phyloP scores from a whole-genome alignment of 2,113 vertebrate genomes.

The Ondatra zibethicus region DNA sequence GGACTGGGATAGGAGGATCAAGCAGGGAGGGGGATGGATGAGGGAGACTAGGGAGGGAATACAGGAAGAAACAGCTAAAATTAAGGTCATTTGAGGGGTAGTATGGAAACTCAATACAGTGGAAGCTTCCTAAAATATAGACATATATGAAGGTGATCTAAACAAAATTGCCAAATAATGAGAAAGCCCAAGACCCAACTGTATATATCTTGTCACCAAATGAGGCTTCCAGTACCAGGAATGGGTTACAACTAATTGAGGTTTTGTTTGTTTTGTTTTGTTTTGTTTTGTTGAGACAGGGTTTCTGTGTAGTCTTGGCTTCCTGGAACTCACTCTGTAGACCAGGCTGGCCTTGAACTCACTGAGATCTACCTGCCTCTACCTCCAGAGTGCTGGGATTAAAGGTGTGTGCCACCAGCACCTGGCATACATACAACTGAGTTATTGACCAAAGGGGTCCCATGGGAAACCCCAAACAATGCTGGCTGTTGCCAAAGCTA shows the following conservation, averaged over 20 bases:
- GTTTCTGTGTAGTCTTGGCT: neutral
- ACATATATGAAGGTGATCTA: neutral
- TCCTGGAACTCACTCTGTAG: neutral
- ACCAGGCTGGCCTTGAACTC: no score
- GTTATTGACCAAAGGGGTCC: neutral
- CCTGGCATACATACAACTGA: neutral
- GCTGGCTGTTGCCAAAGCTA: neutral
- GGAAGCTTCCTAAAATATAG: neutral
- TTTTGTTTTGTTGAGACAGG: neutral
- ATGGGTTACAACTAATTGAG: neutral
- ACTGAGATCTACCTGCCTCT: no score
- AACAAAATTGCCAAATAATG: neutral
- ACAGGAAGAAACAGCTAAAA: neutral
- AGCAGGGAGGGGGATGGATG: neutral
- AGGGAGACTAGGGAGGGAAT: neutral
- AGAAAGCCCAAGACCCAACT: neutral
- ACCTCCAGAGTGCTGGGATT: neutral
- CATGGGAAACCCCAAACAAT: neutral
- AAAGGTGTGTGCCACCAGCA: neutral
- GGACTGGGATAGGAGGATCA: neutral
- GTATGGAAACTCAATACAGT: neutral
- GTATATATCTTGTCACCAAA: neutral
- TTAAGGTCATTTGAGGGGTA: neutral
- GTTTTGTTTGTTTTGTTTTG: neutral
- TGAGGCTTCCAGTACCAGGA: neutral